These are phyloP conservation scores for Hestina assimilis DNA, from an alignment of 1,140 invertebrate genomes.

Conservation along the genomic window DNA sequence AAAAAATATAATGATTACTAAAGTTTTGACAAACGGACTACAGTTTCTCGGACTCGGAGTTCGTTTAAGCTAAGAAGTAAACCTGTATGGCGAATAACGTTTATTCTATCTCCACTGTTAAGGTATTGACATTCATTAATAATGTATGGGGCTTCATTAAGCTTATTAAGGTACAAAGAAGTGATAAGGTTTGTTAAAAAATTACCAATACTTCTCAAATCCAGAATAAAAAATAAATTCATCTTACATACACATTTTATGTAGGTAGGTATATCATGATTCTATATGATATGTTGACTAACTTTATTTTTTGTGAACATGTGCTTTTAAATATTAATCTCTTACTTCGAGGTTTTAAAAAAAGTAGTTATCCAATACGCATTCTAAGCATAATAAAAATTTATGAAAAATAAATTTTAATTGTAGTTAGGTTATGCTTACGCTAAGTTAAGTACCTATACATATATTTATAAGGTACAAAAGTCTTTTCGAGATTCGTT, in stretches of 20 bases:
- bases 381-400: too few relatives aligned
- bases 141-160: slow-evolving; percentile 17
- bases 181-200: slow-evolving; percentile 7
- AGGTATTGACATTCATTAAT: slow-evolving; percentile 12
- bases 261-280: too few relatives aligned
- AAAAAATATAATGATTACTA: background rate
- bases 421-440: too few relatives aligned
- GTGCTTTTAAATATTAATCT: too few relatives aligned
- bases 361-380: too few relatives aligned
- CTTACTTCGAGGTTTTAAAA: too few relatives aligned
- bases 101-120: slow-evolving; percentile 5
- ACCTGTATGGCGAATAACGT: background rate
- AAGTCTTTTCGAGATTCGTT: background rate
- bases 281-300: too few relatives aligned
- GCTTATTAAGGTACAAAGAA: slow-evolving; percentile 19
- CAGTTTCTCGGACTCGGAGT: too few relatives aligned
- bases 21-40: background rate
- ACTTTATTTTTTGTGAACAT: too few relatives aligned
- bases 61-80: background rate
- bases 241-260: too few relatives aligned
- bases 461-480: background rate
- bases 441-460: background rate
- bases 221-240: background rate
- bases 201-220: background rate
- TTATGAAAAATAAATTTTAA: too few relatives aligned